Percentiles rank a stretch among this genome's conserved stretches.
Conservation (phyloP, 2,797 vertebrate genomes). For the Uromys caudimaculatus region DNA sequence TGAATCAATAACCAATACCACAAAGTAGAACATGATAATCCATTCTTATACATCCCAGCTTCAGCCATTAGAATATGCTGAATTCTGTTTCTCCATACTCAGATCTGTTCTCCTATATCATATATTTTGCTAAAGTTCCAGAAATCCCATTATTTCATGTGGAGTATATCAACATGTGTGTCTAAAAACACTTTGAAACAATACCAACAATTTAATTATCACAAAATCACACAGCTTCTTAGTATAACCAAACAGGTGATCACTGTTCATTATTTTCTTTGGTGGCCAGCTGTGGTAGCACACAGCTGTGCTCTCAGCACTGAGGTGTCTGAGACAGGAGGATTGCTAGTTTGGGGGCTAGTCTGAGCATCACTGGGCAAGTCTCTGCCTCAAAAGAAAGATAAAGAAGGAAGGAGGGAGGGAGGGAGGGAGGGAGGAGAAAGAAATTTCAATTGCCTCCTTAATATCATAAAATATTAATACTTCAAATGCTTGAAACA, state of each 20-base stretch:
- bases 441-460: not conserved
- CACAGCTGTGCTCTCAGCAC: not conserved
- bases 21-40: not conserved
- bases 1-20: conserved; percentile 13
- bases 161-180: not conserved
- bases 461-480: conserved; percentile 30
- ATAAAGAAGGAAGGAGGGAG: not conserved
- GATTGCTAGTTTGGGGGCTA: not conserved
- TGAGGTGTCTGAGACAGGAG: not conserved
- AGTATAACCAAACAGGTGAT: not conserved
- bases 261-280: not conserved
- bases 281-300: not conserved
- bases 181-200: conserved; percentile 14
- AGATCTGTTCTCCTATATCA: not conserved
- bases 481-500: not conserved
- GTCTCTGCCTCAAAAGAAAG: not conserved
- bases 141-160: not conserved
- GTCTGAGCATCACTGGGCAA: not conserved
- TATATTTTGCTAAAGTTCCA: not conserved
- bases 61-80: not conserved
- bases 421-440: not conserved
- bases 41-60: not conserved
- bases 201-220: not conserved
- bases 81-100: not conserved
- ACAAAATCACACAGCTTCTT: not conserved